Evolutionary conservation across 2,888 invertebrate species (phyloP).

Genomic region (Cabera pusaria): DNA sequence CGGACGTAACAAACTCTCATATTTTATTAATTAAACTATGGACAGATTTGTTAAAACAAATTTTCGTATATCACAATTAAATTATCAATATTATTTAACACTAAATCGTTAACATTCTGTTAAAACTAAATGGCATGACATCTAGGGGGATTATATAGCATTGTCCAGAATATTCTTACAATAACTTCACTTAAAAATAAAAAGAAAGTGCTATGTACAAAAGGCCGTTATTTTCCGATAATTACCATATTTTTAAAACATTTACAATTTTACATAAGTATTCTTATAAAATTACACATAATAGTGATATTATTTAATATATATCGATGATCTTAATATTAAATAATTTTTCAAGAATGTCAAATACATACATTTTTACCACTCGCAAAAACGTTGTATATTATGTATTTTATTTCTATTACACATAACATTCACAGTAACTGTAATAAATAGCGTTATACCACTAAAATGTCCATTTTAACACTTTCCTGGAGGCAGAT

Average conservation of each 20-base stretch:
- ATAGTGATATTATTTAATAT: constrained; percentile 34
- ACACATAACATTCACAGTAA: constrained; percentile 18
- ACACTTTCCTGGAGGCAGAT: constrained; percentile 4
- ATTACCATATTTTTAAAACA: constrained; percentile 55
- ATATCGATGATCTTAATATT: constrained; percentile 23
- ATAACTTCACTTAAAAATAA: constrained; percentile 47
- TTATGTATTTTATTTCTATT: constrained; percentile 9
- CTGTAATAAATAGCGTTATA: constrained; percentile 15
- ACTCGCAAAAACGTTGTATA: constrained; percentile 22
- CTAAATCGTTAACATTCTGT: constrained; percentile 38
- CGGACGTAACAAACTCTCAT: constrained; percentile 38
- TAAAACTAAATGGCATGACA: constrained; percentile 33
- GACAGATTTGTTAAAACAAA: constrained; percentile 69
- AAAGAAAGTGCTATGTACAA: constrained; percentile 71
- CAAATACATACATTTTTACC: constrained; percentile 24
- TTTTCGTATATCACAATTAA: constrained; percentile 59
- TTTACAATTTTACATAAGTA: constrained; percentile 72
- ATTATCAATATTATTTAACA: constrained; percentile 37
- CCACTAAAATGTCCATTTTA: constrained; percentile 9
- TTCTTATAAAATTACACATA: constrained; percentile 31
- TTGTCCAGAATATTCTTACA: constrained; percentile 31
- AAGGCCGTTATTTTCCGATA: constrained; percentile 56
- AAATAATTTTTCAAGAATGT: constrained; percentile 19
- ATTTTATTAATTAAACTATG: constrained; percentile 45
- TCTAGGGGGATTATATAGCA: constrained; percentile 27